phyloP scores from a whole-genome alignment of 2,888 invertebrate genomes.

The Apodemia mormo region DNA sequence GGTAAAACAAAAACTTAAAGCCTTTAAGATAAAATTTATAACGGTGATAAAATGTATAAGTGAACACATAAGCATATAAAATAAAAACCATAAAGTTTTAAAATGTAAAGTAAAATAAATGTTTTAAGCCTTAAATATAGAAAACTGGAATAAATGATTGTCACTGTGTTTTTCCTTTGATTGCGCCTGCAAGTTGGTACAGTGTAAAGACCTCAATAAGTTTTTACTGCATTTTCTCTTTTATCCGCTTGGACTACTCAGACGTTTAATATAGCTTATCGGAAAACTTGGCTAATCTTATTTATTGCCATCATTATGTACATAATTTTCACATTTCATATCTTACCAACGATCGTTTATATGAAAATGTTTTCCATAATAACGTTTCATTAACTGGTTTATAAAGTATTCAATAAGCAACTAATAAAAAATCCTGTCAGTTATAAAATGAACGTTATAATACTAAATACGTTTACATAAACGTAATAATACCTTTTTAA shows the following conservation, averaged over 20 bases:
- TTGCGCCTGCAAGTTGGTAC: slow-evolving; percentile 24
- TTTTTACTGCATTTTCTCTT: slow-evolving; percentile 68
- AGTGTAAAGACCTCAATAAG: slow-evolving; percentile 57
- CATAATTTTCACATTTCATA: slow-evolving; percentile 9
- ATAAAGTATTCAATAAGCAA: too few species aligned
- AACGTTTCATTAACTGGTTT: not conserved
- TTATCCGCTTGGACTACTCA: slow-evolving; percentile 42
- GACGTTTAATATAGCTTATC: slow-evolving; percentile 25
- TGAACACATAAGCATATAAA: too few species aligned
- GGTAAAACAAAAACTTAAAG: too few species aligned
- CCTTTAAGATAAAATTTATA: too few species aligned
- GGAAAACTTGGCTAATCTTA: slow-evolving; percentile 24
- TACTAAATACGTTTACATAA: too few species aligned
- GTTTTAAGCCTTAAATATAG: not conserved
- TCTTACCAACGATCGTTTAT: not conserved
- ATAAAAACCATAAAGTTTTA: too few species aligned
- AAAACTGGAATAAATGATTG: slow-evolving; percentile 6
- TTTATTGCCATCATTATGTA: slow-evolving; percentile 1
- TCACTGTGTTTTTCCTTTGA: slow-evolving; percentile 51
- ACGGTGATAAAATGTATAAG: too few species aligned
- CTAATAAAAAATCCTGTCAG: too few species aligned
- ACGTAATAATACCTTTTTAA: too few species aligned
- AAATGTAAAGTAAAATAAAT: too few species aligned
- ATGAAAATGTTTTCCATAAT: slow-evolving; percentile 1
- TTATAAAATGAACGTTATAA: too few species aligned